phyloP scores from a whole-genome alignment of 2,888 invertebrate genomes.

The Macrosiphum euphorbiae region DNA sequence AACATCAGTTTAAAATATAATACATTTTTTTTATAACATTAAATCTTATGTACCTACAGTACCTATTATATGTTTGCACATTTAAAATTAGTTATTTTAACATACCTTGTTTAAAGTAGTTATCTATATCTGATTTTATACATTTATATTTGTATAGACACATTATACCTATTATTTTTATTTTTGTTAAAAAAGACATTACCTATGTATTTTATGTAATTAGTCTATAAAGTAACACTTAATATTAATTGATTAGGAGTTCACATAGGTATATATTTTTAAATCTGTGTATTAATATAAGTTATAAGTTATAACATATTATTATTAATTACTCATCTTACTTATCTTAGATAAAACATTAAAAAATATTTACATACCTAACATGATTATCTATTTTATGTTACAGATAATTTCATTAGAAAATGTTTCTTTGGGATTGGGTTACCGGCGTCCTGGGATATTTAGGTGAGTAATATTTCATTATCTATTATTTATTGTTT shows the following conservation, averaged over 20 bases:
- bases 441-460: conserved; percentile 94
- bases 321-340: too few species aligned
- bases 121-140: not conserved
- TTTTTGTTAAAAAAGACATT: not conserved
- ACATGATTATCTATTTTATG: not conserved
- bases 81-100: not conserved
- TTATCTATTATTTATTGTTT: conserved; percentile 63
- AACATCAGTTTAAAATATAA: not conserved
- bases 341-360: not conserved
- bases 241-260: not conserved
- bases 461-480: conserved; percentile 79
- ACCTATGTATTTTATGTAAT: not conserved
- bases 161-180: not conserved
- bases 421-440: conserved; percentile 97
- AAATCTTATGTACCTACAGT: too few species aligned
- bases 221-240: not conserved
- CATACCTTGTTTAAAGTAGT: not conserved
- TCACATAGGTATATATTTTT: not conserved
- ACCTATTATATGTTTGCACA: not conserved
- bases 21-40: not conserved
- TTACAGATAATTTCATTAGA: conserved; percentile 54
- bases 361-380: not conserved
- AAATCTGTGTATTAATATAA: too few species aligned
- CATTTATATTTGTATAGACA: not conserved
- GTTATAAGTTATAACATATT: too few species aligned